Conservation (phyloP, 2,797 vertebrate genomes). For the Cynodonichthys magdalenae region DNA sequence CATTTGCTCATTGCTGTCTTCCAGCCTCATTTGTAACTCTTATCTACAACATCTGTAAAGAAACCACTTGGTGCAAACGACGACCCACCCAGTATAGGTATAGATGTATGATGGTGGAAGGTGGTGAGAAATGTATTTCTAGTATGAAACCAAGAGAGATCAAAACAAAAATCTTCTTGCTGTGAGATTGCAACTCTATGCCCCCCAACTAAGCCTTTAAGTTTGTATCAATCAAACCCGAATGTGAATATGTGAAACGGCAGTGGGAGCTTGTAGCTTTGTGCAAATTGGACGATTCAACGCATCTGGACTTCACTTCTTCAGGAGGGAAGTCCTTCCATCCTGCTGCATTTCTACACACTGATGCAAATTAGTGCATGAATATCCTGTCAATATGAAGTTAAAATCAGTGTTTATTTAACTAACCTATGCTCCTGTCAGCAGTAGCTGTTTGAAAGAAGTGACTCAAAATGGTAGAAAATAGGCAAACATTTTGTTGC, state of each 20-base stretch:
- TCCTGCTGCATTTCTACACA: constrained; percentile 15
- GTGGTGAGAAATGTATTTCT: background rate
- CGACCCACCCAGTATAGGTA: too few species aligned
- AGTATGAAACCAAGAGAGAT: background rate
- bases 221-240: background rate
- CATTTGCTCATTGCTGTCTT: background rate
- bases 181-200: background rate
- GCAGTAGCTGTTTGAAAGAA: too few species aligned
- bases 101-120: background rate
- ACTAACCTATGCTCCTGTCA: too few species aligned
- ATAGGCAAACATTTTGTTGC: too few species aligned
- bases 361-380: too few species aligned
- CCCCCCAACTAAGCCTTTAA: background rate
- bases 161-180: background rate
- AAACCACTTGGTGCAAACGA: background rate
- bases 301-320: too few species aligned
- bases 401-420: too few species aligned
- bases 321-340: too few species aligned
- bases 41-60: background rate
- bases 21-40: background rate
- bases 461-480: too few species aligned
- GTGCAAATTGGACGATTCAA: background rate
- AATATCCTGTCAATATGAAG: too few species aligned
- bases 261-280: background rate
- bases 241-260: background rate